phyloP scores from a whole-genome alignment of 2,888 invertebrate genomes.

The Mythimna loreyi region DNA sequence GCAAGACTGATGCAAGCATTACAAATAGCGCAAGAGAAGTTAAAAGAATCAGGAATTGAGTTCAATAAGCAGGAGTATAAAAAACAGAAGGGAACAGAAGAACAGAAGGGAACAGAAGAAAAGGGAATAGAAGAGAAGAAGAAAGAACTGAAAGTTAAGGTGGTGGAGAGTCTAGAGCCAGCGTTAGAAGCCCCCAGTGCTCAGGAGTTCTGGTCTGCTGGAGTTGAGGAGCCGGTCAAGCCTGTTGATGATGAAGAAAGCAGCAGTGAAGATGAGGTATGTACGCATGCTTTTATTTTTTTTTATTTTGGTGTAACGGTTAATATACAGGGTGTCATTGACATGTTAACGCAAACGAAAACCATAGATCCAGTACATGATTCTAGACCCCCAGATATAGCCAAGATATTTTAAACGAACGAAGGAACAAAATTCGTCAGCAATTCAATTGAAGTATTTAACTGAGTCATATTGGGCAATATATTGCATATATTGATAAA shows the following conservation, averaged over 20 bases:
- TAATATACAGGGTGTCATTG: too few species aligned
- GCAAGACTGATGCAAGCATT: conserved; percentile 74
- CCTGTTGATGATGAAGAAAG: conserved; percentile 72
- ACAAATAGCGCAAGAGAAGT: conserved; percentile 67
- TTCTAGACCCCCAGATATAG: too few species aligned
- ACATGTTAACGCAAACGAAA: too few species aligned
- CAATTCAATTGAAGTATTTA: too few species aligned
- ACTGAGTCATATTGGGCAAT: too few species aligned
- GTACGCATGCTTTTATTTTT: conserved; percentile 40
- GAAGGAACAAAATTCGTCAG: too few species aligned
- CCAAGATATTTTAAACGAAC: too few species aligned
- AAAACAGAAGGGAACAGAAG: conserved; percentile 58
- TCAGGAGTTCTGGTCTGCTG: conserved; percentile 82
- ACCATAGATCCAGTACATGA: too few species aligned
- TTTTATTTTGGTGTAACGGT: background rate
- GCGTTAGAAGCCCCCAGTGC: conserved; percentile 81
- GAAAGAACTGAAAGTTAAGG: conserved; percentile 62
- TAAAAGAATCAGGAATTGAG: conserved; percentile 67
- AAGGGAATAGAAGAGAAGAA: conserved; percentile 27
- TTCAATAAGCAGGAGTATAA: conserved; percentile 46
- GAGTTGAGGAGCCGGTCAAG: conserved; percentile 56
- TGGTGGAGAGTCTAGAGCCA: conserved; percentile 75
- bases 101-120: conserved; percentile 28
- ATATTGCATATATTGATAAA: too few species aligned
- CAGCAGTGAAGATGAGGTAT: conserved; percentile 86